A percentile compares a stretch with the other conserved stretches of the same genome.
These are phyloP conservation scores for Caloenas nicobarica DNA, from an alignment of 2,113 vertebrate species.

Conservation along the genomic window DNA sequence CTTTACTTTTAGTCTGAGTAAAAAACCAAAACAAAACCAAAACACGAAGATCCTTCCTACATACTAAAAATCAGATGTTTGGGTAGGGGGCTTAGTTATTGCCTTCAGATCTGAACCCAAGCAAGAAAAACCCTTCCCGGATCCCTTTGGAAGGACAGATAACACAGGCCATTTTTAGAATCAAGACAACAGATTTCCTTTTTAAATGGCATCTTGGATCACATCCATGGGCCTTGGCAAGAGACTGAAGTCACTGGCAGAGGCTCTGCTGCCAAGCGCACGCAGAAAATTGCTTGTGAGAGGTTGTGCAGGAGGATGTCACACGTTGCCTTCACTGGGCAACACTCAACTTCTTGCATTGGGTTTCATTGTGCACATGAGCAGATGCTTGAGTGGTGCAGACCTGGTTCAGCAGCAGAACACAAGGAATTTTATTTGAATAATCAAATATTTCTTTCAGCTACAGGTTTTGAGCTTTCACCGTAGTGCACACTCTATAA, in stretches of 20 bases:
- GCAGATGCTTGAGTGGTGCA: background rate
- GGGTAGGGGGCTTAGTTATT: background rate
- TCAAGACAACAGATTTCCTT: background rate
- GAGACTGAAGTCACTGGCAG: background rate
- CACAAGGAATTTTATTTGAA: background rate
- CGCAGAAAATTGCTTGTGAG: fast-evolving
- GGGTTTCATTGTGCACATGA: fast-evolving
- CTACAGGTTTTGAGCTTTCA: background rate
- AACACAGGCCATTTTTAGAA: background rate
- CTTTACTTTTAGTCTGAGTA: background rate
- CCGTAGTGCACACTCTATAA: fast-evolving
- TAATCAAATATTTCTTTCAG: background rate
- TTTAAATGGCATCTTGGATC: background rate
- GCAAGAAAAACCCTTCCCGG: background rate
- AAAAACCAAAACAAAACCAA: too few relatives aligned
- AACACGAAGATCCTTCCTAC: background rate
- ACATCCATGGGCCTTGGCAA: background rate
- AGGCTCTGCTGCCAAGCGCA: background rate
- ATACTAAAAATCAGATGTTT: background rate
- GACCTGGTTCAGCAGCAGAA: background rate
- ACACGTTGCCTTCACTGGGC: fast-evolving
- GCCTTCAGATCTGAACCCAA: background rate
- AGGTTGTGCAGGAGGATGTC: background rate
- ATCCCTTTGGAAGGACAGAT: background rate
- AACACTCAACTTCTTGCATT: fast-evolving